Percentiles rank a stretch among this genome's conserved stretches.
Evolutionary conservation across 2,797 vertebrate species (phyloP).

Genomic region (Pteronotus mesoamericanus): DNA sequence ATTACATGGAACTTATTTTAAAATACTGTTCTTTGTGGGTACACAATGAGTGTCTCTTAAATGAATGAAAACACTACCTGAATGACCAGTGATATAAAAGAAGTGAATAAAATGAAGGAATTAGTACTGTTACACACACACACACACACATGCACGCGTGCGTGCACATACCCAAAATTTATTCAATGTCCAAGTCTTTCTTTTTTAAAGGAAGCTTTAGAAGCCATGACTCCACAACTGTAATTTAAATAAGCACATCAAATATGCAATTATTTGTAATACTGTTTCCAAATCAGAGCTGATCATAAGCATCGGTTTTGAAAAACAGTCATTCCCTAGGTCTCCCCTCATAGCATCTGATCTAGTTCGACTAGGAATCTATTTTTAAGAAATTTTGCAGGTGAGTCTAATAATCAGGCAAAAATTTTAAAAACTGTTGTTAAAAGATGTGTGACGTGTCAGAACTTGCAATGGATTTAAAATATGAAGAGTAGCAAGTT

Average conservation of each 20-base stretch:
- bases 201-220: background rate
- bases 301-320: background rate
- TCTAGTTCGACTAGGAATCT: background rate
- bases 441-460: background rate
- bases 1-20: background rate
- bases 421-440: background rate
- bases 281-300: background rate
- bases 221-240: background rate
- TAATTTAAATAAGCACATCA: background rate
- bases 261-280: background rate
- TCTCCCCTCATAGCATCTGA: background rate
- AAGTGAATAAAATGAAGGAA: background rate
- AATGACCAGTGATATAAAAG: background rate
- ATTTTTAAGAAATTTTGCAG: background rate
- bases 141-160: too few relatives aligned
- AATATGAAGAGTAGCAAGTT: background rate
- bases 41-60: background rate
- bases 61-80: background rate
- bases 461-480: background rate
- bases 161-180: background rate
- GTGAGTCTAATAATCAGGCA: background rate
- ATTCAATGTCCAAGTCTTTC: background rate
- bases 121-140: background rate
- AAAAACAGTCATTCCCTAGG: background rate
- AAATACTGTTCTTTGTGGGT: background rate